Base-by-base conservation (phyloP, 1,140 invertebrate species). In the Cryptotermes secundus region DNA sequence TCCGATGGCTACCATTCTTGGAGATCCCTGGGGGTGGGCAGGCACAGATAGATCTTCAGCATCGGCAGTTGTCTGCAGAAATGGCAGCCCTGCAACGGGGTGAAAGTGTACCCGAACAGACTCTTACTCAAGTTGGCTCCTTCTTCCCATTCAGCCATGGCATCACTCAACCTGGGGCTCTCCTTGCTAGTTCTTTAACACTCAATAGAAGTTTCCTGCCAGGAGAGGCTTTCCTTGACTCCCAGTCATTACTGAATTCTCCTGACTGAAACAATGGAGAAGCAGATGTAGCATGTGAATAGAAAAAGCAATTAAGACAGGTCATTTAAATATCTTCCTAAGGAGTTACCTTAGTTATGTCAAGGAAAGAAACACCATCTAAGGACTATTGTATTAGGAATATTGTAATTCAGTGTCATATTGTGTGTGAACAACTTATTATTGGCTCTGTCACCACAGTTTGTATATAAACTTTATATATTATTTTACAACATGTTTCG, bases 1-100 rank as follows among this genome's bases (percentile, higher is more conserved):
- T 96, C 86, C 93, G 97, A 3, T 98, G 96, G 96, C 92, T 97
- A 87, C 93, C 94, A 10, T 92, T 95, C 22, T 91, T 97, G 1
- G 95, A 97, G 88, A 95, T 97, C 80, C 92, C 93, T 9, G 94
- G 93, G 84, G 96, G 96, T 79, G 96, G 96, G 0, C 90, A 89
- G 84, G 93, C 94, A 42, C 93, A 95, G 85, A 31, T 83, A 24
- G 82, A 85, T 42, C 24, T 91, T 10, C 45, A 85, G 22, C 82
- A 79, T 2, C 80, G 80, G n/a, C n/a, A 85, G n/a, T 38, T 87
- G 42, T 38, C 85, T 24, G 65, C 84, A 42, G 86, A 87, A 49
- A 83, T 87, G 31, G 79, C 72, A 7, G 49, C 79, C 31, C 42
- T 87, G 2, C 86, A 85, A 22, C 59, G 59, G 1, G n/a, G 59